phyloP scores from a whole-genome alignment of 2,888 invertebrate genomes.

The Rugalucina vietnamica region DNA sequence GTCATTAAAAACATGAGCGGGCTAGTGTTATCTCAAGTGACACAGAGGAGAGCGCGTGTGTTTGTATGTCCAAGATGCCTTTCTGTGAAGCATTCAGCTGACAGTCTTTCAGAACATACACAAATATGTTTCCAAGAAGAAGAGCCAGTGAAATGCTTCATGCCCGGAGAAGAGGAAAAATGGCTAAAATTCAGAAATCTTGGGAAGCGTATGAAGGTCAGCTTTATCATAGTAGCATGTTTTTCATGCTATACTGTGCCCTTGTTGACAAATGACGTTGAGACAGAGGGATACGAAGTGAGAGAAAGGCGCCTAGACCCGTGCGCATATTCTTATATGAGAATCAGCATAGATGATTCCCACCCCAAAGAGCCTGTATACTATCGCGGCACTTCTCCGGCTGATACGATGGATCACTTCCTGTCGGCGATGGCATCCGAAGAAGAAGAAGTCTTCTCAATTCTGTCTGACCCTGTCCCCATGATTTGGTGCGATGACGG shows the following conservation, averaged over 20 bases:
- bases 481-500: slow-evolving; percentile 16
- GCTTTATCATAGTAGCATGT: not conserved
- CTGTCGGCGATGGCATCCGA: not conserved
- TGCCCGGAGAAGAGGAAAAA: not conserved
- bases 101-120: slow-evolving; percentile 1
- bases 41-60: not conserved
- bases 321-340: not conserved
- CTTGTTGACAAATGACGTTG: not conserved
- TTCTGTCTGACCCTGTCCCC: not conserved
- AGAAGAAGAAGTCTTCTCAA: slow-evolving; percentile 5
- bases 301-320: slow-evolving; percentile 11
- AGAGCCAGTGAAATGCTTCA: not conserved
- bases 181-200: slow-evolving; percentile 1
- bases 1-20: slow-evolving; percentile 11
- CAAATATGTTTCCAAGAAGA: slow-evolving; percentile 9
- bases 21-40: not conserved
- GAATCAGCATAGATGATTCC: not conserved
- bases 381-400: not conserved
- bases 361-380: not conserved
- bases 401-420: not conserved
- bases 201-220: slow-evolving; percentile 4
- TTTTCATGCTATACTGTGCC: not conserved
- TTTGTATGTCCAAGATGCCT: slow-evolving; percentile 15
- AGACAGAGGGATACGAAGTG: not conserved
- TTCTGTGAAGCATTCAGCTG: slow-evolving; percentile 2